Conservation (phyloP, 2,888 invertebrate species). For the Autographa gamma region DNA sequence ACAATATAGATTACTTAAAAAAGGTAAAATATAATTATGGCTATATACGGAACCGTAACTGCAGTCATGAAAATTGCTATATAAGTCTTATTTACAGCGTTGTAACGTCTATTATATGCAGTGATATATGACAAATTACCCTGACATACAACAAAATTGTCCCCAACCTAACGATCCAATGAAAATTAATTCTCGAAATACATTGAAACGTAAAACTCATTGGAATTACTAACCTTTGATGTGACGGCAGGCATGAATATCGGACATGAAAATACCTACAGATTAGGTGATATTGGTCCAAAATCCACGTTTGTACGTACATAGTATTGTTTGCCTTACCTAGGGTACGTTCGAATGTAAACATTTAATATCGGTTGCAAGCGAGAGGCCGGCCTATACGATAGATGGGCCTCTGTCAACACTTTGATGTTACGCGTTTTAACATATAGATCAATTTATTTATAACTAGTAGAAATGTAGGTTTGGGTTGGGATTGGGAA, state of each 20-base stretch:
- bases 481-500: constrained; percentile 4
- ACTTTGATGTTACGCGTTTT: constrained; percentile 55
- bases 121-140: background rate
- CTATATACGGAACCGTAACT: too few species aligned
- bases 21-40: too few species aligned
- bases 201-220: constrained; percentile 45
- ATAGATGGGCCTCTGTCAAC: constrained; percentile 59
- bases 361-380: constrained; percentile 81
- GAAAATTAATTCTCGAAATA: constrained; percentile 32
- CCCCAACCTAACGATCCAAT: constrained; percentile 9
- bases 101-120: background rate
- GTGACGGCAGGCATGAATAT: constrained; percentile 60
- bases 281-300: constrained; percentile 73
- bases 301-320: constrained; percentile 65
- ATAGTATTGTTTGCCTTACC: constrained; percentile 74
- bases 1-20: too few species aligned
- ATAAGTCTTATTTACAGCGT: background rate
- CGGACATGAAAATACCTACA: constrained; percentile 60
- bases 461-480: constrained; percentile 26
- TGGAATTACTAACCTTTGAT: constrained; percentile 53
- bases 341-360: constrained; percentile 73
- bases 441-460: constrained; percentile 56
- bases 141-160: background rate
- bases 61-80: too few species aligned
- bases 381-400: constrained; percentile 60